These are phyloP conservation scores for Timandra comae DNA, from an alignment of 2,888 invertebrate genomes.

Conservation along the genomic window DNA sequence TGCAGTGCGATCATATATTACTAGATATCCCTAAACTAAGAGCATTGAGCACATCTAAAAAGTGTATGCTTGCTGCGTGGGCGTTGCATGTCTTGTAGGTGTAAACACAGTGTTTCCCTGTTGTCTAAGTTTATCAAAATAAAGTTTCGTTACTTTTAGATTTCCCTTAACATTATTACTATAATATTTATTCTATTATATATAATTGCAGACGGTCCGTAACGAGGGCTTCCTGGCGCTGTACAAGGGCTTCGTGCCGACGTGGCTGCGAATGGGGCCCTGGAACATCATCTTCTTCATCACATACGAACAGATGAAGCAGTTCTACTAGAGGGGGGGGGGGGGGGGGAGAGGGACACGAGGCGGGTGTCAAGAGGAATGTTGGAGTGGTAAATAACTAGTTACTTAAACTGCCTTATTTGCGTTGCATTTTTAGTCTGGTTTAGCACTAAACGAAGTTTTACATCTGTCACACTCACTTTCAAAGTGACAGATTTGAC, in stretches of 20 bases:
- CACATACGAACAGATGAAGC: constrained; percentile 93
- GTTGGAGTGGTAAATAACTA: neutral
- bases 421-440: too few relatives aligned
- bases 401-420: neutral
- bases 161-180: too few relatives aligned
- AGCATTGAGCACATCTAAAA: too few relatives aligned
- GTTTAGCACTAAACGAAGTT: neutral
- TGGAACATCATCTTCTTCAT: constrained; percentile 98
- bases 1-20: too few relatives aligned
- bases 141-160: too few relatives aligned
- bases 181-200: too few relatives aligned
- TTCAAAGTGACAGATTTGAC: too few relatives aligned
- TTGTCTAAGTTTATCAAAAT: too few relatives aligned
- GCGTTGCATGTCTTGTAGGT: neutral
- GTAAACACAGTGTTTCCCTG: neutral
- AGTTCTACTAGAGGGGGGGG: constrained; percentile 72
- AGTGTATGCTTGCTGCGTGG: too few relatives aligned
- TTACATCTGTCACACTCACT: neutral
- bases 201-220: constrained; percentile 87
- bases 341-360: too few relatives aligned
- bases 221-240: constrained; percentile 91
- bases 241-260: constrained; percentile 97
- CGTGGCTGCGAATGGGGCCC: constrained; percentile 96
- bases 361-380: neutral
- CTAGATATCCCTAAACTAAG: too few relatives aligned